Evolutionary conservation across 2,888 invertebrate species (phyloP), one percentile per base, ranked within the genome.

Genomic region (Leptopterna dolabrata): DNA sequence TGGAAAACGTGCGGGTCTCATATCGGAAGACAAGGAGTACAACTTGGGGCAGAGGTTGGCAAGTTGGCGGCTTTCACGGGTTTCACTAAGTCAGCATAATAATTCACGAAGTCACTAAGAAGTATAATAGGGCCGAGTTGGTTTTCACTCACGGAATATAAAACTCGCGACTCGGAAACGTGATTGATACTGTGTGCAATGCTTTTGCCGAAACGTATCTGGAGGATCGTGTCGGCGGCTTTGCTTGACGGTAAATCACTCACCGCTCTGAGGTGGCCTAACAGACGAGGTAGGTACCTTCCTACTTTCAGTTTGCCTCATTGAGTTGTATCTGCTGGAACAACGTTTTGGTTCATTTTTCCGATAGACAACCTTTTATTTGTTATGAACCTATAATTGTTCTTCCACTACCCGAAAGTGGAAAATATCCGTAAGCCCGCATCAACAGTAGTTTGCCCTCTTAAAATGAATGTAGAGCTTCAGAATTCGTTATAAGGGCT

Each of bases 141-240:
- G 63, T 63, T 63, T 63, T 63, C 63, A 63, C 63, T 63, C 63
- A 63, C 63, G 63, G 63, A 63, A 63, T 63, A 27, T 63, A 27
- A 63, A 63, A 63, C 63, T 63, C 63, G 63, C 63, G 63, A 24
- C 24, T 63, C 63, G 63, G 63, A 63, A 63, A 63, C 63, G 63
- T 63, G 63, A 63, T 63, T 63, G 63, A 63, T 63, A n/a, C 63
- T 63, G 63, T 55, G 55, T 24, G 63, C 63, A 63, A 63, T 63
- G 24, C 11, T 63, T 63, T 63, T 19, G 63, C 63, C 63, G 63
- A 63, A 63, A 63, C 63, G 63, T 63, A 63, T 63, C 63, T 19
- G 19, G 63, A n/a, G 63, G 63, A 63, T 63, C 63, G 63, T 63
- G 63, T 63, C 19, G 63, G 63, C 63, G 63, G 63, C 63, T 63